Conservation (phyloP, 2,888 invertebrate genomes). For the Hyppa rectilinea region DNA sequence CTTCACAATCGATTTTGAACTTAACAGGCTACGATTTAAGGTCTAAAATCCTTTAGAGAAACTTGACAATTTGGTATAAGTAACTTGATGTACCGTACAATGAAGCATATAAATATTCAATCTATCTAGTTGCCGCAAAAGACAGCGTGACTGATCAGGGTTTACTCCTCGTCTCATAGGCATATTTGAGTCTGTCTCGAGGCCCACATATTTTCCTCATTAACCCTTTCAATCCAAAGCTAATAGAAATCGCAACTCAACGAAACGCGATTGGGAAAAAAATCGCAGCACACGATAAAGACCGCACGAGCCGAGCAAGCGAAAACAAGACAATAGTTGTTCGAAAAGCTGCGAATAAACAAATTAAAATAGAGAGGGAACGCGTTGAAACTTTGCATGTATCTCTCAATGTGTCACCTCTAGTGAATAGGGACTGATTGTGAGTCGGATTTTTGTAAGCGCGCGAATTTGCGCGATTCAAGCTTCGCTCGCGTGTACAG, state of each 20-base stretch:
- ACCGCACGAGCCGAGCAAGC: slow-evolving; percentile 32
- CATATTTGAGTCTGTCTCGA: not conserved
- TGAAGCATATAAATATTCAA: no score
- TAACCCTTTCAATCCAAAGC: not conserved
- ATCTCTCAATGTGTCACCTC: slow-evolving; percentile 59
- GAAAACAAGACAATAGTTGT: slow-evolving; percentile 57
- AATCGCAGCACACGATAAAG: slow-evolving; percentile 25
- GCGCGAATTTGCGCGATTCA: slow-evolving; percentile 76
- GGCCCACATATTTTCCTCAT: not conserved
- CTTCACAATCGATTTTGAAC: no score
- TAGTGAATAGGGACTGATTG: slow-evolving; percentile 79
- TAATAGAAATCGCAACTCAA: slow-evolving; percentile 15
- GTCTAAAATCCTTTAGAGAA: no score
- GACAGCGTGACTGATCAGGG: not conserved
- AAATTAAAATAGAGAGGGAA: slow-evolving; percentile 60
- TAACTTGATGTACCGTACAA: no score
- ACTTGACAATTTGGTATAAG: no score
- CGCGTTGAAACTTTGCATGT: slow-evolving; percentile 59
- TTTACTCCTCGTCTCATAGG: not conserved
- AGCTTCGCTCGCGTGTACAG: slow-evolving; percentile 63
- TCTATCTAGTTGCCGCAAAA: not conserved
- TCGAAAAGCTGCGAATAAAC: slow-evolving; percentile 61
- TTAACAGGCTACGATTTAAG: no score
- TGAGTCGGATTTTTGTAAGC: slow-evolving; percentile 77
- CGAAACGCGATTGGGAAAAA: slow-evolving; percentile 40